Conservation (phyloP, 2,797 vertebrate genomes). For the Corythornis leucogaster region DNA sequence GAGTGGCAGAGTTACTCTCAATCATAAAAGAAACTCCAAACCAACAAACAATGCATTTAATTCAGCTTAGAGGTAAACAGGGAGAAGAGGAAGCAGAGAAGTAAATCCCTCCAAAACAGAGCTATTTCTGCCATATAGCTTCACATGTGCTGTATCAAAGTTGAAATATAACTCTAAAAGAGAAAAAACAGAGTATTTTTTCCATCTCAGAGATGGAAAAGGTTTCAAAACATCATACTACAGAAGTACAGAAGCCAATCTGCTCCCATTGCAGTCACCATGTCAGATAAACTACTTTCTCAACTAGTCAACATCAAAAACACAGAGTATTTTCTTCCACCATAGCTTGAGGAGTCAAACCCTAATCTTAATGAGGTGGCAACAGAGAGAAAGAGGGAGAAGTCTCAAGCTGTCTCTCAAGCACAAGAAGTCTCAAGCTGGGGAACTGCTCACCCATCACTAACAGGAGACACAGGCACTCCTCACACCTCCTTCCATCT, state of each 20-base stretch:
- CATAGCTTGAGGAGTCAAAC: background rate
- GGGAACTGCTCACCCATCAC: background rate
- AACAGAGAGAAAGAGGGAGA: background rate
- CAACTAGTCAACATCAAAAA: background rate
- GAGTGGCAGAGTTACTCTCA: background rate
- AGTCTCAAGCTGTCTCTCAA: background rate
- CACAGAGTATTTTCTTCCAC: background rate
- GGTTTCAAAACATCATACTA: background rate
- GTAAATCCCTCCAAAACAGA: background rate
- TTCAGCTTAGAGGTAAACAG: background rate
- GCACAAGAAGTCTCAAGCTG: background rate
- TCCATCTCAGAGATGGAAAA: background rate
- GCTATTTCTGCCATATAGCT: background rate
- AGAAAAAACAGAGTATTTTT: background rate
- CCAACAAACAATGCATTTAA: background rate
- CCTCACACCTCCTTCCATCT: background rate
- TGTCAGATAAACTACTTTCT: background rate
- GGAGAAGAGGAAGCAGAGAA: background rate
- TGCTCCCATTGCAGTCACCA: background rate
- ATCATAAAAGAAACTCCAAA: background rate
- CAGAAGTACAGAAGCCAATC: background rate
- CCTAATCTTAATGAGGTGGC: background rate
- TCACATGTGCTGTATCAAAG: background rate
- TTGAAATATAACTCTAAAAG: background rate
- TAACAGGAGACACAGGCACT: accelerated